Conservation (phyloP, 2,113 vertebrate genomes). For the Poecilia latipinna region DNA sequence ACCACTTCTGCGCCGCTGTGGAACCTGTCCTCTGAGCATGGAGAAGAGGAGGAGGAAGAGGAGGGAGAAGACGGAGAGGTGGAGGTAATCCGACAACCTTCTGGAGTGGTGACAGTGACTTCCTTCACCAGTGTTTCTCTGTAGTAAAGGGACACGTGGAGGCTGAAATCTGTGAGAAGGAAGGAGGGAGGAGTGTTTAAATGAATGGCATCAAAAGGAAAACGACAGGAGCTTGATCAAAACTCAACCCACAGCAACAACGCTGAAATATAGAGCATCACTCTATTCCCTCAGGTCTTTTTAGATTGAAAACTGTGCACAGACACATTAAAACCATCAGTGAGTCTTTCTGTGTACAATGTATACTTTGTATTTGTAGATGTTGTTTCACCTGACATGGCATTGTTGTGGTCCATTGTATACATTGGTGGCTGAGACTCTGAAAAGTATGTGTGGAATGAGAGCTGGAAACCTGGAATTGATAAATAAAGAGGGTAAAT, state of each 20-base stretch:
- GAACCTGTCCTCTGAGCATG: constrained; percentile 73
- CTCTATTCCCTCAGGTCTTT: constrained; percentile 1
- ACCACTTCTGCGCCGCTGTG: constrained; percentile 87
- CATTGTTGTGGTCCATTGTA: constrained; percentile 87
- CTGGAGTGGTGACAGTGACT: constrained; percentile 87
- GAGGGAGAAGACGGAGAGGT: constrained; percentile 76
- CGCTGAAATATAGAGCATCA: neutral
- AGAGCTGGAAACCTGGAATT: constrained; percentile 91
- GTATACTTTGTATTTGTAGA: neutral
- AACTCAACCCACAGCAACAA: neutral
- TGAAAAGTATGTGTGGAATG: constrained; percentile 94
- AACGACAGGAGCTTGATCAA: neutral
- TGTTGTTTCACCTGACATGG: constrained; percentile 86
- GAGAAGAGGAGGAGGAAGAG: constrained; percentile 79
- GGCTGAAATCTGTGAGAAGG: constrained; percentile 84
- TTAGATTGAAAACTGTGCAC: neutral
- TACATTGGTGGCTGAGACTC: constrained; percentile 89
- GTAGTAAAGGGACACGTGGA: constrained; percentile 94
- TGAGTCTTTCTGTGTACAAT: neutral
- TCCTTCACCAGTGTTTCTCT: constrained; percentile 93
- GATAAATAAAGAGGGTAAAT: constrained; percentile 5
- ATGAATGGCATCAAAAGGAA: neutral
- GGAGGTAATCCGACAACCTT: constrained; percentile 93
- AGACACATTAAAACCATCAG: constrained; percentile 1
- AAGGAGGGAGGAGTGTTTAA: constrained; percentile 1